A percentile compares a stretch with the other conserved stretches of the same genome.
phyloP scores from a whole-genome alignment of 2,113 vertebrate genomes.

The Grammatotria lemairii region DNA sequence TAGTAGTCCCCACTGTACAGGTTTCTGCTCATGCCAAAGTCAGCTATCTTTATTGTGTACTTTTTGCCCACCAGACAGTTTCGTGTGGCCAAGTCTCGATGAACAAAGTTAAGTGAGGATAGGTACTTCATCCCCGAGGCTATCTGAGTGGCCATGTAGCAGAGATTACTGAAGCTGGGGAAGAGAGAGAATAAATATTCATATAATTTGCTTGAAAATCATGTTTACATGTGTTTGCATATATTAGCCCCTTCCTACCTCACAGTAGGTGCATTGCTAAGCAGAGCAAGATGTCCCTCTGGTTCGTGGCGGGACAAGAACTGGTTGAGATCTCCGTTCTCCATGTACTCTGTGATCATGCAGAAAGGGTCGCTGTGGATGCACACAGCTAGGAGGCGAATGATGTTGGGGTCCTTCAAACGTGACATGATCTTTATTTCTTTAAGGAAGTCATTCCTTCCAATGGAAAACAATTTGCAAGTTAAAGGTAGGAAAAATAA shows the following conservation, averaged over 20 bases:
- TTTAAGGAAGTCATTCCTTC: slow-evolving; percentile 97
- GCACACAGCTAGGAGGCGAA: slow-evolving; percentile 90
- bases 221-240: background rate
- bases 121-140: slow-evolving; percentile 98
- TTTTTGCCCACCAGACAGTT: slow-evolving; percentile 96
- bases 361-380: slow-evolving; percentile 89
- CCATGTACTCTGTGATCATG: slow-evolving; percentile 99
- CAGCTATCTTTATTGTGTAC: slow-evolving; percentile 97
- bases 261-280: slow-evolving; percentile 68
- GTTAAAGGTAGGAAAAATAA: background rate
- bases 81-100: slow-evolving; percentile 91
- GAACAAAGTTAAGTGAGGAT: slow-evolving; percentile 94
- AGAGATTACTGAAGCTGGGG: slow-evolving; percentile 79
- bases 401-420: slow-evolving; percentile 96
- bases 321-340: slow-evolving; percentile 98
- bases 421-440: slow-evolving; percentile 99
- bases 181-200: background rate
- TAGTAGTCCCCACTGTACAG: slow-evolving; percentile 98
- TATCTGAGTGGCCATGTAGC: slow-evolving; percentile 91
- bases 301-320: slow-evolving; percentile 92
- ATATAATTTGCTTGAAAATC: no score
- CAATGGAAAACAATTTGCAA: background rate
- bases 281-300: slow-evolving; percentile 50
- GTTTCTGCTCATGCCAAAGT: slow-evolving; percentile 98
- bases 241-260: slow-evolving; percentile 66